Percentiles rank a stretch among this genome's conserved stretches.
phyloP scores from a whole-genome alignment of 2,113 vertebrate species.

The Syrrhaptes paradoxus region DNA sequence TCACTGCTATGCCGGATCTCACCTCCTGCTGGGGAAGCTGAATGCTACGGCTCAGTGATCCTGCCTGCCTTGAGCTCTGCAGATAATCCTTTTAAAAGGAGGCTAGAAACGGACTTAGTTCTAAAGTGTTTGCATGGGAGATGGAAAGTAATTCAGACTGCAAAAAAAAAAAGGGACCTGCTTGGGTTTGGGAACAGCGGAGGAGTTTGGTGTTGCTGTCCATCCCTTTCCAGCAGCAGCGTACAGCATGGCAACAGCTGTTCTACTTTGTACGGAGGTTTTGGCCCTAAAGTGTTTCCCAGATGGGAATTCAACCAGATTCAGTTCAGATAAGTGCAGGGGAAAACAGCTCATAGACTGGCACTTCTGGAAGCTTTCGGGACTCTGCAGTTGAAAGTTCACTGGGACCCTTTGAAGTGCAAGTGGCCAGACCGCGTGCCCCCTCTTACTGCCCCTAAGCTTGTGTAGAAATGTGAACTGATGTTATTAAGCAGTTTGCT shows the following conservation, averaged over 20 bases:
- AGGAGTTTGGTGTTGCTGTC: background rate
- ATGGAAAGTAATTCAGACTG: background rate
- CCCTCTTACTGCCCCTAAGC: background rate
- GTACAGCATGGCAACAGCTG: fast-evolving
- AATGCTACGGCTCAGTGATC: background rate
- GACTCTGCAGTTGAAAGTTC: fast-evolving
- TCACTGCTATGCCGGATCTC: background rate
- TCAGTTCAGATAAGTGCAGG: background rate
- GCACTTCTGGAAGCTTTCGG: background rate
- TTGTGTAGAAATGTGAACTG: background rate
- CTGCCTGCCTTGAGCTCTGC: background rate
- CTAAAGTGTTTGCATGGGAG: background rate
- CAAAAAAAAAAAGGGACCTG: background rate
- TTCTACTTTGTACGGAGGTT: background rate
- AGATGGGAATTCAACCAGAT: background rate
- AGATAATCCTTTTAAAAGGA: background rate
- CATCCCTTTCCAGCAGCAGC: background rate
- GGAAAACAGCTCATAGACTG: background rate
- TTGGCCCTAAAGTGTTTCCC: background rate
- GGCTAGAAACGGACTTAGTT: background rate
- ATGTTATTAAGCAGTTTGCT: background rate
- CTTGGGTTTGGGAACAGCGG: background rate
- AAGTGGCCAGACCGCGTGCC: background rate
- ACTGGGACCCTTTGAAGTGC: fast-evolving
- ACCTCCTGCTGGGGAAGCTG: background rate